phyloP scores from a whole-genome alignment of 1,140 invertebrate genomes.

The Cardiocondyla obscurior region DNA sequence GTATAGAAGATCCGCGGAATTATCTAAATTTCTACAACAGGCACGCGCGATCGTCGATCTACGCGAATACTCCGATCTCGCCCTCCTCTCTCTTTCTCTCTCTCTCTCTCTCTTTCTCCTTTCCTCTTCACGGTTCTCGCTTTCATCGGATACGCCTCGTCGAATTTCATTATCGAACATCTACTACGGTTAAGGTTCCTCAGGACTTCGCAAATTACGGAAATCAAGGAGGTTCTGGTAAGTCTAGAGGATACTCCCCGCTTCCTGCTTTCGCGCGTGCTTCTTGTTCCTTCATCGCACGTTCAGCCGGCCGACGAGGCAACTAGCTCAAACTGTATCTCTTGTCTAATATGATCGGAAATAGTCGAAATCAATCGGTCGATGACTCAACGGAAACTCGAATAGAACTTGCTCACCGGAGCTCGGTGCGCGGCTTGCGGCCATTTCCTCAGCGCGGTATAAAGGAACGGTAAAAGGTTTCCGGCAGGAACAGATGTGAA shows the following conservation, averaged over 20 bases:
- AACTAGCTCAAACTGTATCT: not conserved
- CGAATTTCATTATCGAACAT: conserved; percentile 56
- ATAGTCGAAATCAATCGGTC: conserved; percentile 50
- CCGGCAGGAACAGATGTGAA: conserved; percentile 47
- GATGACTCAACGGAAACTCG: conserved; percentile 13
- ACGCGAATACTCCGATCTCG: conserved; percentile 32
- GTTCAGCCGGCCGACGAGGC: conserved; percentile 9
- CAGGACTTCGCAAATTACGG: conserved; percentile 55
- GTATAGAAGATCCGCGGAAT: conserved; percentile 17
- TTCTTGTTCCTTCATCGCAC: conserved; percentile 29
- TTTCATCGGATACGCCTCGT: conserved; percentile 31
- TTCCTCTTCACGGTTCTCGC: not conserved
- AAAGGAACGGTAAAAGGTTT: conserved; percentile 46
- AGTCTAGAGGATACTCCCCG: conserved; percentile 42
- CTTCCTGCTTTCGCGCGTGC: conserved; percentile 38
- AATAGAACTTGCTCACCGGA: not conserved
- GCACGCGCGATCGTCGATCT: conserved; percentile 8
- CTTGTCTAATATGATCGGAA: conserved; percentile 41
- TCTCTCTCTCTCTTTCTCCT: not conserved
- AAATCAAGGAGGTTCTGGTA: conserved; percentile 44
- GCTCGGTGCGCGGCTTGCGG: not conserved
- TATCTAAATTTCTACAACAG: conserved; percentile 44
- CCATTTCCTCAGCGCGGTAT: conserved; percentile 13
- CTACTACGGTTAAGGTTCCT: conserved; percentile 49
- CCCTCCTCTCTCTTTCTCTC: not conserved